Evolutionary conservation across 1,140 invertebrate species (phyloP).

Genomic region (Pachyrhynchus sulphureomaculatus): DNA sequence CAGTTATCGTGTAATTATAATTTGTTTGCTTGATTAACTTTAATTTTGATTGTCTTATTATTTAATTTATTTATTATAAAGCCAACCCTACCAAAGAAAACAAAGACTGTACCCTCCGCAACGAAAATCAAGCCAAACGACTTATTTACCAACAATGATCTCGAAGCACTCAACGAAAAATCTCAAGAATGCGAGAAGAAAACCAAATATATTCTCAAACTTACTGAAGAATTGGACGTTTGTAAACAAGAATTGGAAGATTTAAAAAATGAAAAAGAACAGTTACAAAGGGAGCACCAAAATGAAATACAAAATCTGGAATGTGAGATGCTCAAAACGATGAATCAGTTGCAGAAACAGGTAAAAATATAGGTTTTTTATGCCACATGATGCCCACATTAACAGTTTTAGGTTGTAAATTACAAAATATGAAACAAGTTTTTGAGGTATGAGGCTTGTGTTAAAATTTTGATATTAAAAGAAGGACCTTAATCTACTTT

Average conservation of each 20-base stretch:
- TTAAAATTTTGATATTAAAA: too few species aligned
- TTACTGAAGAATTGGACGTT: conserved; percentile 48
- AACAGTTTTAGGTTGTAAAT: too few species aligned
- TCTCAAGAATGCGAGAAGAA: conserved; percentile 50
- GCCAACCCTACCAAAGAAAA: conserved; percentile 45
- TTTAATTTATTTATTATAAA: conserved; percentile 30
- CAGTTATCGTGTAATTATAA: too few species aligned
- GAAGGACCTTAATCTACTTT: too few species aligned
- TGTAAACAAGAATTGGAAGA: conserved; percentile 47
- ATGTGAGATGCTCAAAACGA: conserved; percentile 40
- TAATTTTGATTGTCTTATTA: conserved; percentile 11
- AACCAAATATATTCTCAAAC: conserved; percentile 46
- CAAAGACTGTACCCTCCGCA: conserved; percentile 30
- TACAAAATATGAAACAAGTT: too few species aligned
- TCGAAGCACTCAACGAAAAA: conserved; percentile 47
- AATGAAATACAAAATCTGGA: conserved; percentile 40
- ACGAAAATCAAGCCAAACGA: conserved; percentile 32
- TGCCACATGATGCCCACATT: too few species aligned
- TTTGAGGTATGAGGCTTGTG: too few species aligned
- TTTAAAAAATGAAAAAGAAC: conserved; percentile 48
- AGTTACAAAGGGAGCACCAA: conserved; percentile 35
- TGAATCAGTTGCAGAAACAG: conserved; percentile 38
- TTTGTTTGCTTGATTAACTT: conserved; percentile 3
- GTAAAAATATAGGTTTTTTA: too few species aligned
- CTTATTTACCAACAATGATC: conserved; percentile 32